Evolutionary conservation across 2,113 vertebrate genomes (phyloP).

Genomic region (Narcine bancroftii): DNA sequence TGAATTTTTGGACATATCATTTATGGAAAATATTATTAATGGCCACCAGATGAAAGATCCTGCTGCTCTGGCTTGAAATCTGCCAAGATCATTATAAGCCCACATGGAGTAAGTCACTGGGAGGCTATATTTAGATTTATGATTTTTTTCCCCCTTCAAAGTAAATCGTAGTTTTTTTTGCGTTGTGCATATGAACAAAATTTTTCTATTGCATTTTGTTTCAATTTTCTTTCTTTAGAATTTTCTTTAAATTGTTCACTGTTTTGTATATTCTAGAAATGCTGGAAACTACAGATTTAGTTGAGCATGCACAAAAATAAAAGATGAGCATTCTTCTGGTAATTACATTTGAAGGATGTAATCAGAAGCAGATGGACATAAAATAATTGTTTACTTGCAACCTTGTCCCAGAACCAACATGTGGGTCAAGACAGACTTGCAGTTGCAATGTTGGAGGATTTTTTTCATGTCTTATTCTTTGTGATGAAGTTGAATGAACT

Average conservation of each 20-base stretch:
- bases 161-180: neutral
- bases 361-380: neutral
- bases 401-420: neutral
- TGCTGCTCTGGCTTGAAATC: neutral
- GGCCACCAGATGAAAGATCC: neutral
- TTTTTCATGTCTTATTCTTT: neutral
- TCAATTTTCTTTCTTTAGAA: neutral
- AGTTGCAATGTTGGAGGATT: neutral
- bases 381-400: neutral
- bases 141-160: neutral
- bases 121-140: neutral
- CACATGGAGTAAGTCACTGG: neutral
- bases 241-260: neutral
- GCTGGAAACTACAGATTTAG: neutral
- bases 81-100: neutral
- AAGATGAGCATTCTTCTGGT: neutral
- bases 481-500: neutral
- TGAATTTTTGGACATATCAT: neutral
- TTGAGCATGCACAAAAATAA: neutral
- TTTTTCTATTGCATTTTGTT: neutral
- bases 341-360: neutral
- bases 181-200: neutral
- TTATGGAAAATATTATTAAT: conserved; percentile 6
- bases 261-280: neutral
- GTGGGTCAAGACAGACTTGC: neutral